Evolutionary conservation across 2,888 invertebrate species (phyloP).

Genomic region (Anticlea derivata): DNA sequence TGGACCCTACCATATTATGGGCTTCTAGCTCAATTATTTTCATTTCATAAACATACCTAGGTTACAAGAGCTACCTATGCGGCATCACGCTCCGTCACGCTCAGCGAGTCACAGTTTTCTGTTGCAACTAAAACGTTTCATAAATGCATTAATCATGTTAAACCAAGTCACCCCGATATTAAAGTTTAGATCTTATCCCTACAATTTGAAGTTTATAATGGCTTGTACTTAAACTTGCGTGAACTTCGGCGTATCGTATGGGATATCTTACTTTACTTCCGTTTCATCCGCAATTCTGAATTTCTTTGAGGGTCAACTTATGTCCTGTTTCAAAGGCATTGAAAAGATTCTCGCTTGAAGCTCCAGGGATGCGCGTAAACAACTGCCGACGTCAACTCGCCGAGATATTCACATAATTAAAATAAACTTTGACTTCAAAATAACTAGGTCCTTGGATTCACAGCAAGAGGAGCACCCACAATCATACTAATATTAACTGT

Average conservation of each 20-base stretch:
- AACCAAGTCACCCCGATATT: conserved; percentile 46
- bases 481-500: conserved; percentile 76
- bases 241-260: conserved; percentile 54
- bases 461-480: conserved; percentile 57
- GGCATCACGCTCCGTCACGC: conserved; percentile 59
- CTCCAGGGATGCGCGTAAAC: conserved; percentile 16
- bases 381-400: conserved; percentile 39
- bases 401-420: conserved; percentile 63
- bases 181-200: conserved; percentile 57
- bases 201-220: conserved; percentile 56
- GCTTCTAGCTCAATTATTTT: too few species aligned
- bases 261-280: conserved; percentile 51
- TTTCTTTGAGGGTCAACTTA: conserved; percentile 52
- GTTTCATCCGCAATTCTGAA: conserved; percentile 50
- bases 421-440: conserved; percentile 62
- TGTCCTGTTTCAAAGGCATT: conserved; percentile 20
- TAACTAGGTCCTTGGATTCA: conserved; percentile 57
- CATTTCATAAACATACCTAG: too few species aligned
- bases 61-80: conserved; percentile 47
- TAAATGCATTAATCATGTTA: conserved; percentile 71
- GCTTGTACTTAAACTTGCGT: conserved; percentile 48
- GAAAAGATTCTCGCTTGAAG: conserved; percentile 18
- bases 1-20: too few species aligned
- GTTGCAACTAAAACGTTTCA: conserved; percentile 69
- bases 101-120: conserved; percentile 66